A percentile compares a stretch with the other conserved stretches of the same genome.
phyloP scores from a whole-genome alignment of 2,113 vertebrate species.

The Beaufortia kweichowensis region DNA sequence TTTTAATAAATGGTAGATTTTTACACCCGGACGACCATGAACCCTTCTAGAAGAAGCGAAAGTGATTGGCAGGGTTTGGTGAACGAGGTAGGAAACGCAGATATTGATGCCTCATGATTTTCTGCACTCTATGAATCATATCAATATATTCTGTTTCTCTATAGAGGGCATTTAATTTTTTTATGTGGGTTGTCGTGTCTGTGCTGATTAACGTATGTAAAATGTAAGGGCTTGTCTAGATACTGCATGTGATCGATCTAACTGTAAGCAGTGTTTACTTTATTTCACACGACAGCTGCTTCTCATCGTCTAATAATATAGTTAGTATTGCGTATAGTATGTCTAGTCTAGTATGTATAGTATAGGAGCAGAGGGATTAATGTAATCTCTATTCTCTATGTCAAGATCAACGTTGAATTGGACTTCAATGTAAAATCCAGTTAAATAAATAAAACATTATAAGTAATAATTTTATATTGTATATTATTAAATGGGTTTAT shows the following conservation, averaged over 20 bases:
- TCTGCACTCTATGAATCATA: neutral
- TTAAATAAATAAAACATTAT: neutral
- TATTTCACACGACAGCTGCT: neutral
- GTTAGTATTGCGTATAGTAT: too few species aligned
- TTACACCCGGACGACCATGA: constrained; percentile 68
- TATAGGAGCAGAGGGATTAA: constrained; percentile 27
- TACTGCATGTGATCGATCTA: neutral
- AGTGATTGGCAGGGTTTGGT: constrained; percentile 91
- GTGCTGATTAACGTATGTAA: neutral
- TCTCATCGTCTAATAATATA: neutral
- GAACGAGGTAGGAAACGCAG: constrained; percentile 82
- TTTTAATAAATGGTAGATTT: neutral
- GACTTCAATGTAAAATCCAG: neutral
- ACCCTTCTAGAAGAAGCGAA: constrained; percentile 77
- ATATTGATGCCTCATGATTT: neutral
- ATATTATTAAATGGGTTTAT: neutral
- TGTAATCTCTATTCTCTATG: neutral
- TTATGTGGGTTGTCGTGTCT: neutral
- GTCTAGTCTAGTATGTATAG: too few species aligned
- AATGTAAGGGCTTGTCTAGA: neutral
- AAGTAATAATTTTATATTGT: neutral
- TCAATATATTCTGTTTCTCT: neutral
- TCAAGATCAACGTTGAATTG: neutral
- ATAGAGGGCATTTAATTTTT: neutral
- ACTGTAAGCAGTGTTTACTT: neutral